Conservation (phyloP, 2,113 vertebrate species). For the western clawed frog (Xenopus tropicalis) region UCB_Xtro_10.0 CM004445.2:51113001-51113500, state of each 20-base stretch:
- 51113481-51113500: too few species aligned
- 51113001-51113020: too few species aligned
- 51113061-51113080: background rate
- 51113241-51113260: constrained; percentile 14
- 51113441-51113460: too few species aligned
- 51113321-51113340: constrained; percentile 12
- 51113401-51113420: background rate
- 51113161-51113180: background rate
- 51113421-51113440: too few species aligned
- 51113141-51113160: background rate
- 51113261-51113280: constrained; percentile 19
- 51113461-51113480: too few species aligned
- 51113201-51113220: constrained; percentile 4
- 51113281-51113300: constrained; percentile 19
- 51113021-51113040: too few species aligned
- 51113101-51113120: background rate
- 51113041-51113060: background rate
- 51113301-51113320: constrained; percentile 32
- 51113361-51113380: constrained; percentile 13
- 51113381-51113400: background rate
- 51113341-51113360: constrained; percentile 18
- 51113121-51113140: background rate
- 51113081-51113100: background rate
- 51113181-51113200: background rate
- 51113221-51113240: constrained; percentile 16